Conservation (phyloP, 1,140 invertebrate genomes). For the Bactericera cockerelli region DNA sequence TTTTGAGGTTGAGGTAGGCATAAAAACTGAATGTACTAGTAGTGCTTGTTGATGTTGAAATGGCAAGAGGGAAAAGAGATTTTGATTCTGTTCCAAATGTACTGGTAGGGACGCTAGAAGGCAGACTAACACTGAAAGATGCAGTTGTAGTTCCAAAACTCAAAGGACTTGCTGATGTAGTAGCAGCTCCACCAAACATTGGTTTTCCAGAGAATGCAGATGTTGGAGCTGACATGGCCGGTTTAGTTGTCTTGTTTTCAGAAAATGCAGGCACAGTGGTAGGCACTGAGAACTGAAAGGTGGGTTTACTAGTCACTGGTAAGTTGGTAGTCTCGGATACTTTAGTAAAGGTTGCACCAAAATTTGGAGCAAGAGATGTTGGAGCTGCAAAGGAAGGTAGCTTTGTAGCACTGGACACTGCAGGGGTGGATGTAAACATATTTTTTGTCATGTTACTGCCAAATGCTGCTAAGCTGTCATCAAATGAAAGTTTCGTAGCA, state of each 20-base stretch:
- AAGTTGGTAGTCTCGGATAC: too few relatives aligned
- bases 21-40: background rate
- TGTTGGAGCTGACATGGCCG: too few relatives aligned
- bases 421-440: background rate
- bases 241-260: too few relatives aligned
- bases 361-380: too few relatives aligned
- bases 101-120: too few relatives aligned
- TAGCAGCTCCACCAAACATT: background rate
- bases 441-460: background rate
- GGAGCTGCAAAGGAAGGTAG: too few relatives aligned
- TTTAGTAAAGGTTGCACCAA: too few relatives aligned
- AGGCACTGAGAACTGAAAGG: too few relatives aligned
- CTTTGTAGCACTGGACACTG: background rate
- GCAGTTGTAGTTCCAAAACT: background rate
- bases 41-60: background rate
- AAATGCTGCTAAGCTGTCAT: background rate
- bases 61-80: background rate
- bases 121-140: too few relatives aligned
- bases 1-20: background rate
- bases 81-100: background rate
- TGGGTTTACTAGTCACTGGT: too few relatives aligned
- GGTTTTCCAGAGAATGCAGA: background rate
- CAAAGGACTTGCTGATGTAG: background rate
- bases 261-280: too few relatives aligned
- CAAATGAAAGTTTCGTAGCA: background rate